A percentile compares a stretch with the other conserved stretches of the same genome.
phyloP scores from a whole-genome alignment of 2,888 invertebrate species.

The Ephialtes manifestator region DNA sequence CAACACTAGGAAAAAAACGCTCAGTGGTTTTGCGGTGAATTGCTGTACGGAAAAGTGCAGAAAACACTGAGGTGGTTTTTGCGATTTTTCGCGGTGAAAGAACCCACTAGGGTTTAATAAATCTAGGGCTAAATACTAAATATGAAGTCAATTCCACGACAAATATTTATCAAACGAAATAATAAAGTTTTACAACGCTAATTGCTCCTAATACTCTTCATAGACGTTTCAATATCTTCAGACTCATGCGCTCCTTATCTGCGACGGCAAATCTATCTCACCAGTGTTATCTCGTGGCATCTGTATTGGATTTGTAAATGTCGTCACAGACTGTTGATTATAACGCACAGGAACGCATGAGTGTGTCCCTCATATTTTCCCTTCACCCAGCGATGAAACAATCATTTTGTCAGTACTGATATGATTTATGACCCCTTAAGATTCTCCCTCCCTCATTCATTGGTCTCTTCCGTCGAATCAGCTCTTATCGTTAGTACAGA shows the following conservation, averaged over 20 bases:
- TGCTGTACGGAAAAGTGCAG: no score
- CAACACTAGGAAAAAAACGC: no score
- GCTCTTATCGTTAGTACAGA: slow-evolving; percentile 22
- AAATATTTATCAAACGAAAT: background rate
- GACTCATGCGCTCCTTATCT: background rate
- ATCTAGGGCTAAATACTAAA: no score
- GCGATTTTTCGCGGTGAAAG: no score
- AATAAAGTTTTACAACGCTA: background rate
- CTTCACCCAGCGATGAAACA: background rate
- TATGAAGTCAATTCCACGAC: no score
- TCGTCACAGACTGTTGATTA: background rate
- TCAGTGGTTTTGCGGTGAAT: no score
- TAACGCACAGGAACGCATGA: background rate
- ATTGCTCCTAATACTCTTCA: background rate
- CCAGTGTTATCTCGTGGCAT: slow-evolving; percentile 20
- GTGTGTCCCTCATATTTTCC: background rate
- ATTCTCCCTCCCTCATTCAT: background rate
- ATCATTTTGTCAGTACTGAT: background rate
- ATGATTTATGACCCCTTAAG: slow-evolving; percentile 1
- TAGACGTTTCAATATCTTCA: background rate
- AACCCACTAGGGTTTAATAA: no score
- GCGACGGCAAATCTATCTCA: background rate
- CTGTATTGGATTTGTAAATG: background rate
- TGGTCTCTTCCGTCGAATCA: slow-evolving; percentile 12
- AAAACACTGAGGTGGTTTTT: no score